A percentile compares a stretch with the other conserved stretches of the same genome.
These are phyloP conservation scores for Phyllotreta striolata DNA, from an alignment of 2,888 invertebrate genomes.

Conservation along the genomic window DNA sequence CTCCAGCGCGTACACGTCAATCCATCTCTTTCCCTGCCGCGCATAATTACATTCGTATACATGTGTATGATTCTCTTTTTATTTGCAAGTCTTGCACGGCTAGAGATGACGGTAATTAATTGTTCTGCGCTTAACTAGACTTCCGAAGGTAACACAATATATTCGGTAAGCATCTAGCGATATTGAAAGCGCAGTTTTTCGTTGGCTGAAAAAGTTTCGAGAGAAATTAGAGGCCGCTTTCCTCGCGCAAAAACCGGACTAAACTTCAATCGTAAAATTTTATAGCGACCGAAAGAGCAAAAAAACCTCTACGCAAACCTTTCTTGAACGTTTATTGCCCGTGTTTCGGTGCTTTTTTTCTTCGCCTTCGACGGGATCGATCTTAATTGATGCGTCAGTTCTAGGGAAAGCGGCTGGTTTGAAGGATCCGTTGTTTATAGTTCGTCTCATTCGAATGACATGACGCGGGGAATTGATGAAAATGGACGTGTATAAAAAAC, in stretches of 20 bases:
- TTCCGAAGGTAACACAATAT: constrained; percentile 3
- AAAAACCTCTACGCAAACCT: constrained; percentile 6
- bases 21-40: constrained; percentile 23
- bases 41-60: constrained; percentile 35
- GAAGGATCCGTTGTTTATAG: constrained; percentile 49
- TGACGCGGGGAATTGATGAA: constrained; percentile 29
- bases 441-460: constrained; percentile 40
- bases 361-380: constrained; percentile 48
- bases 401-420: constrained; percentile 53
- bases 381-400: constrained; percentile 58
- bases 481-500: constrained; percentile 27
- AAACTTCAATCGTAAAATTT: constrained; percentile 55
- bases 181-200: no score
- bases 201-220: no score
- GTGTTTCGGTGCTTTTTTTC: constrained; percentile 56
- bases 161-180: no score
- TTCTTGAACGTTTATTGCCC: constrained; percentile 55
- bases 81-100: constrained; percentile 16
- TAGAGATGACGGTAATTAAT: constrained; percentile 39
- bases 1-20: constrained; percentile 25
- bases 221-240: background rate
- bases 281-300: constrained; percentile 53
- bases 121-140: constrained; percentile 25
- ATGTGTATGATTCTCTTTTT: constrained; percentile 25
- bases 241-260: constrained; percentile 20